Evolutionary conservation across 2,888 invertebrate species (phyloP).

Genomic region (Neocrepidodera transversa): DNA sequence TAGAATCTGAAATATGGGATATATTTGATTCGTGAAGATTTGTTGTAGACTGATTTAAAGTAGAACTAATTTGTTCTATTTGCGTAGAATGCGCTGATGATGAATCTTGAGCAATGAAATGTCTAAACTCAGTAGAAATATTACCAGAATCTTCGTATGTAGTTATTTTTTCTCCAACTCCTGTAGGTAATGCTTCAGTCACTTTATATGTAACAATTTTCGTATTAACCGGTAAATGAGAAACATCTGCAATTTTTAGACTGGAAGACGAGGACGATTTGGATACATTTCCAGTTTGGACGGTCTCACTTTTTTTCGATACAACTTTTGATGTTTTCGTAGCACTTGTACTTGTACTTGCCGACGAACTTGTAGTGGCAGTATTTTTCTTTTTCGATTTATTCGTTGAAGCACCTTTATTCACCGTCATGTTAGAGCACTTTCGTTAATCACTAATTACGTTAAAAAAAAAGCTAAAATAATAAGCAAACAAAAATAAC

Average conservation of each 20-base stretch:
- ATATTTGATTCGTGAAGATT: conserved; percentile 55
- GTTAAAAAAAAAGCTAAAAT: too few relatives aligned
- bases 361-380: conserved; percentile 30
- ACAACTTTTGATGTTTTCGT: conserved; percentile 45
- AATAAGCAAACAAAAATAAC: conserved; percentile 42
- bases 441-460: conserved; percentile 28
- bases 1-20: conserved; percentile 53
- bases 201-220: conserved; percentile 55
- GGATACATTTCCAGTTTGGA: conserved; percentile 47
- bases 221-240: conserved; percentile 56
- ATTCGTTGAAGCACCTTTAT: conserved; percentile 48
- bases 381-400: conserved; percentile 50
- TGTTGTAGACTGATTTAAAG: conserved; percentile 54
- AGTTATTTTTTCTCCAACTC: conserved; percentile 58
- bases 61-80: conserved; percentile 57
- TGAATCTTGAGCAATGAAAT: conserved; percentile 53
- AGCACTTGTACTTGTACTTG: conserved; percentile 45
- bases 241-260: conserved; percentile 58
- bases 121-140: conserved; percentile 57
- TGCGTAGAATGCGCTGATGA: conserved; percentile 47
- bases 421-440: conserved; percentile 52
- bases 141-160: conserved; percentile 54
- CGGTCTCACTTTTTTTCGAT: conserved; percentile 37
- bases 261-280: conserved; percentile 57
- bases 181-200: conserved; percentile 56